These are phyloP conservation scores for Xanthia icteritia DNA, from an alignment of 2,888 invertebrate genomes.

Conservation along the genomic window DNA sequence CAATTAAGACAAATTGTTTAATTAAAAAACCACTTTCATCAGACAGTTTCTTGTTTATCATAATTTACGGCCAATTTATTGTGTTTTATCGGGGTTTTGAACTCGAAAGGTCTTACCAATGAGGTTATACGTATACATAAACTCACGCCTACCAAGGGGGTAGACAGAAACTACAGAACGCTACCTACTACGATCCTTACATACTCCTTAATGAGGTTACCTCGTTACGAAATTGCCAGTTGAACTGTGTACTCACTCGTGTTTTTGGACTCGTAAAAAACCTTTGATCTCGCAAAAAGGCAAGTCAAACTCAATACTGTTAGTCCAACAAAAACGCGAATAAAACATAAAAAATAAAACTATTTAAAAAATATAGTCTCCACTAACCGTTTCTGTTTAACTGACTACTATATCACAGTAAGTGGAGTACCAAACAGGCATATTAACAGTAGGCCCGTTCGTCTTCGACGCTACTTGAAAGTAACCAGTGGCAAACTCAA, in stretches of 20 bases:
- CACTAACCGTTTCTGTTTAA: slow-evolving; percentile 26
- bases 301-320: background rate
- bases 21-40: background rate
- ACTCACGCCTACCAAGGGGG: no score
- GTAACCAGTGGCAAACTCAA: background rate
- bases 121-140: background rate
- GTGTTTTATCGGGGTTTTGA: background rate
- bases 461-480: background rate
- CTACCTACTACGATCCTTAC: no score
- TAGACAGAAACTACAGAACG: no score
- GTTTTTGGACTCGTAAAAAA: background rate
- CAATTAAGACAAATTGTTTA: background rate
- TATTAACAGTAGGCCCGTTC: background rate
- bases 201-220: background rate
- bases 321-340: background rate
- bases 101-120: background rate
- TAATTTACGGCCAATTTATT: background rate
- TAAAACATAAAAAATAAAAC: slow-evolving; percentile 1
- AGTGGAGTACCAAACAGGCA: slow-evolving; percentile 34
- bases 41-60: background rate
- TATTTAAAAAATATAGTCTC: slow-evolving; percentile 24
- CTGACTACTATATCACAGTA: slow-evolving; percentile 30
- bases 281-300: no score
- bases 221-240: no score
- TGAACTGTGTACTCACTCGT: background rate